Conservation (phyloP, 2,888 invertebrate species). For the Campoplex nolae region DNA sequence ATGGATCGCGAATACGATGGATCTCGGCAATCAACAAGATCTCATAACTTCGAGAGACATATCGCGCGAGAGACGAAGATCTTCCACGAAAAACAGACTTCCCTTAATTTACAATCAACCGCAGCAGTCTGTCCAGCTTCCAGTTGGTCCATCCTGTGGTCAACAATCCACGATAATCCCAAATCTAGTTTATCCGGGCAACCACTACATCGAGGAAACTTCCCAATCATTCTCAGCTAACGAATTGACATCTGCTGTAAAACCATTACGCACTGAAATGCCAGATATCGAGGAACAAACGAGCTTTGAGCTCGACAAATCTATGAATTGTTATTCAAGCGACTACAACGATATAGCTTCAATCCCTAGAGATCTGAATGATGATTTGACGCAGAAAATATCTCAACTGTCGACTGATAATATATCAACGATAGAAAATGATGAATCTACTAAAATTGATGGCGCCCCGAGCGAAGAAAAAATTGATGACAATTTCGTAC, state of each 20-base stretch:
- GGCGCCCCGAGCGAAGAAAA: slow-evolving; percentile 1
- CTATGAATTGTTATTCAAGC: slow-evolving; percentile 58
- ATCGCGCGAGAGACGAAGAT: slow-evolving; percentile 73
- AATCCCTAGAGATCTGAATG: not conserved
- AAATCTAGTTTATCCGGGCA: slow-evolving; percentile 22
- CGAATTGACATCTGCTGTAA: slow-evolving; percentile 21
- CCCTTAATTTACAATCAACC: slow-evolving; percentile 21
- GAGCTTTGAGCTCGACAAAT: slow-evolving; percentile 70
- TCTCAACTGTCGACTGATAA: slow-evolving; percentile 35
- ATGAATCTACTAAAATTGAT: slow-evolving; percentile 2
- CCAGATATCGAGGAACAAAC: slow-evolving; percentile 76
- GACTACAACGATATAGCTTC: not conserved
- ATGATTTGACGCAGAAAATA: slow-evolving; percentile 15
- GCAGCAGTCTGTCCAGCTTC: not conserved
- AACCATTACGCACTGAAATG: slow-evolving; percentile 74
- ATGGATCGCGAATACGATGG: slow-evolving; percentile 69
- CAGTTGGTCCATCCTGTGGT: slow-evolving; percentile 4
- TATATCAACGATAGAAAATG: slow-evolving; percentile 22
- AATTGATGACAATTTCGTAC: not conserved
- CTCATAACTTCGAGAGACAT: slow-evolving; percentile 62
- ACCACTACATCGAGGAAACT: slow-evolving; percentile 12
- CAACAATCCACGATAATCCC: slow-evolving; percentile 24
- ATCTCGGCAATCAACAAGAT: slow-evolving; percentile 46
- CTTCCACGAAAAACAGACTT: slow-evolving; percentile 71
- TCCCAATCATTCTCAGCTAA: not conserved